These are phyloP conservation scores for Notiomystis cincta DNA, from an alignment of 2,113 vertebrate species.

Conservation along the genomic window DNA sequence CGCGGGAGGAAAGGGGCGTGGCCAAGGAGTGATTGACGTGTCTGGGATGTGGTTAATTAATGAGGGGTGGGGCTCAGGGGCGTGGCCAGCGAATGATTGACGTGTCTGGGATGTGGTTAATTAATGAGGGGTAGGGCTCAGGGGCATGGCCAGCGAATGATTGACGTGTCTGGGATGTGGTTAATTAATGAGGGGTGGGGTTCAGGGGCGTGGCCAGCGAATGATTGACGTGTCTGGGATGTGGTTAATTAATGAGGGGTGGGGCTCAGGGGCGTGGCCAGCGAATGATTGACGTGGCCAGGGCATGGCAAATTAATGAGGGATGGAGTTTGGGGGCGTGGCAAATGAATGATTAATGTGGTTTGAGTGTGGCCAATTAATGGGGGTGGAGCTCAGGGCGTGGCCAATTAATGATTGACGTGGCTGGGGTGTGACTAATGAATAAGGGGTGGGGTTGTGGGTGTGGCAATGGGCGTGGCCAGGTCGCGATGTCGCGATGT, in stretches of 20 bases:
- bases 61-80: background rate
- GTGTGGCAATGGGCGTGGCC: background rate
- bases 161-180: background rate
- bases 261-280: background rate
- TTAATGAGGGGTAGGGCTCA: too few relatives aligned
- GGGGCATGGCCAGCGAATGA: accelerated
- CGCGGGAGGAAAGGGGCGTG: background rate
- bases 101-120: accelerated
- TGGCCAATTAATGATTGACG: too few relatives aligned
- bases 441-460: accelerated
- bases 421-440: too few relatives aligned
- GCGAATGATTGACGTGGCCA: background rate
- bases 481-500: background rate
- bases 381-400: background rate
- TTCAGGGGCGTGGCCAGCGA: background rate
- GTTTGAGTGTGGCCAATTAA: accelerated
- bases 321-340: background rate
- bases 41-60: background rate
- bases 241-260: background rate
- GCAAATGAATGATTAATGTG: accelerated
- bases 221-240: accelerated
- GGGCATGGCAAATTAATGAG: too few relatives aligned
- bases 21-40: background rate
- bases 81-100: background rate
- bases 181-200: accelerated